Percentiles rank a stretch among this genome's conserved stretches.
phyloP scores from a whole-genome alignment of 2,797 vertebrate species.

The Eulemur coronatus region DNA sequence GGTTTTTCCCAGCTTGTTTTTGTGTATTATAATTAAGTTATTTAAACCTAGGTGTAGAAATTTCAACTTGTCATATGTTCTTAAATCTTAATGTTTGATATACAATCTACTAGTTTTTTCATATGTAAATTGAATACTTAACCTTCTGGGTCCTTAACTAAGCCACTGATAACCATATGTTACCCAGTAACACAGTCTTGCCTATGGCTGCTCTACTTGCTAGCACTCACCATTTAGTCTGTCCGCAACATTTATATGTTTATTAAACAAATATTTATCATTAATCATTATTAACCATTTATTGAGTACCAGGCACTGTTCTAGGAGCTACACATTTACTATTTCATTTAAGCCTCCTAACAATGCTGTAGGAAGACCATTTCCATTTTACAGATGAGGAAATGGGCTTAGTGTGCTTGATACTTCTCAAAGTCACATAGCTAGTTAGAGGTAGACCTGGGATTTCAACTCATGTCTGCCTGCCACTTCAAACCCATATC shows the following conservation, averaged over 20 bases:
- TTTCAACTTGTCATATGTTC: not conserved
- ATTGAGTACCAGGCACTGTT: not conserved
- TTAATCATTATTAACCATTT: not conserved
- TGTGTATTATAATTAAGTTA: not conserved
- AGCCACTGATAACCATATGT: not conserved
- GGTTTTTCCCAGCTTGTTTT: not conserved
- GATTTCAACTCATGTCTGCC: not conserved
- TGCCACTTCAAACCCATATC: not conserved
- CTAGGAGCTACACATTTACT: not conserved
- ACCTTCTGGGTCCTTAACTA: not conserved
- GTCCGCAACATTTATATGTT: not conserved
- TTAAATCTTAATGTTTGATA: not conserved
- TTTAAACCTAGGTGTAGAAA: not conserved
- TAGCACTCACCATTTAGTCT: conserved; percentile 4
- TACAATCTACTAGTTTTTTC: not conserved
- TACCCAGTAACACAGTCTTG: not conserved
- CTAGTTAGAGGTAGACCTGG: not conserved
- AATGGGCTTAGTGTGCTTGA: not conserved
- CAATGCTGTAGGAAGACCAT: not conserved
- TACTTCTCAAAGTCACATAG: not conserved
- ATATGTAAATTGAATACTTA: not conserved
- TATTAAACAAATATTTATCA: conserved; percentile 8
- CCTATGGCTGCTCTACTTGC: not conserved
- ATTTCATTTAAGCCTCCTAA: not conserved
- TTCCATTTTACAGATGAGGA: not conserved